phyloP scores from a whole-genome alignment of 2,888 invertebrate species.

The Drosophila dives region DNA sequence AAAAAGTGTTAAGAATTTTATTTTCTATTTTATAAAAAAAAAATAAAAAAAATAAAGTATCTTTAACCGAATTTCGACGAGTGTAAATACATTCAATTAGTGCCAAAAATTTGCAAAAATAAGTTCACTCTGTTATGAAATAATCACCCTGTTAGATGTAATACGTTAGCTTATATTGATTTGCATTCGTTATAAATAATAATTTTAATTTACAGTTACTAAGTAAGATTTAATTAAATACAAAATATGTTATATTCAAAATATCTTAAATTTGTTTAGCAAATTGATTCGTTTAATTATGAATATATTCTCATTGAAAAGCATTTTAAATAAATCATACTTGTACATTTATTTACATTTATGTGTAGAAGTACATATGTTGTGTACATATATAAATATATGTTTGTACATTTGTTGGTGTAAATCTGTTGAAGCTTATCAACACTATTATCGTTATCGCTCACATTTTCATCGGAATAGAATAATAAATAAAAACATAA shows the following conservation, averaged over 20 bases:
- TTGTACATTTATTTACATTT: background rate
- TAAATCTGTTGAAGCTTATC: background rate
- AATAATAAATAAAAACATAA: background rate
- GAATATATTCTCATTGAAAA: background rate
- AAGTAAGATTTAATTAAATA: background rate
- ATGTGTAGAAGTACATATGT: background rate
- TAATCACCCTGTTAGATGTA: background rate
- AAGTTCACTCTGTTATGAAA: background rate
- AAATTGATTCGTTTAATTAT: background rate
- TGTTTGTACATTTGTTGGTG: background rate
- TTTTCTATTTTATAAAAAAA: too few species aligned
- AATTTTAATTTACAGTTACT: background rate
- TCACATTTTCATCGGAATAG: background rate
- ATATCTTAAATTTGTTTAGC: background rate
- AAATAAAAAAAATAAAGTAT: too few species aligned
- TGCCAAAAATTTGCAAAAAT: background rate
- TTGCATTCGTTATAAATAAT: conserved; percentile 18
- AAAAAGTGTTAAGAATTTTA: too few species aligned
- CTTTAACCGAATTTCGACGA: too few species aligned
- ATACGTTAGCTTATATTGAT: background rate
- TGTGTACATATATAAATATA: background rate
- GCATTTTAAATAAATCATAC: background rate
- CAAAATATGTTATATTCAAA: background rate
- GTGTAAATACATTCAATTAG: too few species aligned
- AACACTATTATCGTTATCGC: conserved; percentile 16